Evolutionary conservation across 2,797 vertebrate species (phyloP).

Genomic region (Danio kyathit): DNA sequence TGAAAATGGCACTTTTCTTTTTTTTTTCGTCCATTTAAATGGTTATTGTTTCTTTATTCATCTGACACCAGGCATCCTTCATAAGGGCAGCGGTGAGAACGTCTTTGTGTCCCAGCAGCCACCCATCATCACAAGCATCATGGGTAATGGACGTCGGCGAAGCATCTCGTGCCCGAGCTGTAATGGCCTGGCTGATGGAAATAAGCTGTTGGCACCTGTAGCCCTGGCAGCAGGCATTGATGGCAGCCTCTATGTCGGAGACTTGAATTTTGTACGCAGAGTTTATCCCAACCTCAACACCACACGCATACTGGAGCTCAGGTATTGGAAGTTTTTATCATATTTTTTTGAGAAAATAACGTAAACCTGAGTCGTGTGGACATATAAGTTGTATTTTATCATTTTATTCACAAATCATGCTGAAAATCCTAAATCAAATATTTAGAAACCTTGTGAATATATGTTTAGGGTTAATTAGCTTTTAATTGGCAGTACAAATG

Average conservation of each 20-base stretch:
- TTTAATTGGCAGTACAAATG: too few species aligned
- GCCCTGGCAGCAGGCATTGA: constrained; percentile 94
- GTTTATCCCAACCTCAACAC: constrained; percentile 97
- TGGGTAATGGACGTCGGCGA: constrained; percentile 96
- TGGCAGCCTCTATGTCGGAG: constrained; percentile 96
- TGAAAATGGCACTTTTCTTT: constrained; percentile 25
- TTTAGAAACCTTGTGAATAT: too few species aligned
- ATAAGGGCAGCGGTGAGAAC: constrained; percentile 98
- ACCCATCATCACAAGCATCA: constrained; percentile 94
- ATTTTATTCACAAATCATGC: too few species aligned
- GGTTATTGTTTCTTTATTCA: constrained; percentile 36
- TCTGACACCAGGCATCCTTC: constrained; percentile 88
- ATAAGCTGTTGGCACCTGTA: constrained; percentile 96
- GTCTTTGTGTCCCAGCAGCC: constrained; percentile 97
- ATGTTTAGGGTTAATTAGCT: too few species aligned
- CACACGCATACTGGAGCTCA: constrained; percentile 95
- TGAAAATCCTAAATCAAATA: too few species aligned
- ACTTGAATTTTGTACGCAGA: constrained; percentile 96
- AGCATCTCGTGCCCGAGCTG: constrained; percentile 99
- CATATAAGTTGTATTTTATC: too few species aligned
- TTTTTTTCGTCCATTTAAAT: constrained; percentile 16
- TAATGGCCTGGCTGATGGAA: constrained; percentile 96
- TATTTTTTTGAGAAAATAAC: too few species aligned
- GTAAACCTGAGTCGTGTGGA: too few species aligned
- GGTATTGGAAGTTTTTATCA: constrained; percentile 75